Conservation (phyloP, 2,888 invertebrate species). For the Bibio marci region DNA sequence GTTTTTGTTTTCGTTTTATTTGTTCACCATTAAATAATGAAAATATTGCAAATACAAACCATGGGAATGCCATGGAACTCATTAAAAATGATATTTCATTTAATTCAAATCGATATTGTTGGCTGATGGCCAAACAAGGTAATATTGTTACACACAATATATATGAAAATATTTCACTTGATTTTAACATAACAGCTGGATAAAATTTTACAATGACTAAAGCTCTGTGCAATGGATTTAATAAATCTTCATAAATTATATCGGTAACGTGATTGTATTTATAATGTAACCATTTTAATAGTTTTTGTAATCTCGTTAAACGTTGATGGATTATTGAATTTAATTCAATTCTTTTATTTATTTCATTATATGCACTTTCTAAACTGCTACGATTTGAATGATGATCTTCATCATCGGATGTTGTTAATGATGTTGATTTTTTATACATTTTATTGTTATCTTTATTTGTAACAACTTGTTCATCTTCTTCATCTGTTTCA, state of each 20-base stretch:
- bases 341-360: conserved; percentile 2
- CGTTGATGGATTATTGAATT: not conserved
- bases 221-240: conserved; percentile 4
- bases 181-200: conserved; percentile 6
- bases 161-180: conserved; percentile 6
- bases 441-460: not conserved
- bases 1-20: not conserved
- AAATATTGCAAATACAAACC: not conserved
- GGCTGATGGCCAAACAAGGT: conserved; percentile 3
- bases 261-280: not conserved
- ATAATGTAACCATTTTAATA: not conserved
- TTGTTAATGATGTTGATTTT: not conserved
- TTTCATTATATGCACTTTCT: conserved; percentile 4
- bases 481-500: conserved; percentile 3
- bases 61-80: not conserved
- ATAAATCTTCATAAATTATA: not conserved
- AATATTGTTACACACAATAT: conserved; percentile 2
- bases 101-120: conserved; percentile 1
- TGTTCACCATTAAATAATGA: not conserved
- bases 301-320: not conserved
- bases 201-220: conserved; percentile 5
- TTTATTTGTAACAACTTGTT: not conserved
- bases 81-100: not conserved
- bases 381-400: not conserved
- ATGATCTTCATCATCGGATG: not conserved